Conservation (phyloP, 2,888 invertebrate species). For the Thymelicus sylvestris region DNA sequence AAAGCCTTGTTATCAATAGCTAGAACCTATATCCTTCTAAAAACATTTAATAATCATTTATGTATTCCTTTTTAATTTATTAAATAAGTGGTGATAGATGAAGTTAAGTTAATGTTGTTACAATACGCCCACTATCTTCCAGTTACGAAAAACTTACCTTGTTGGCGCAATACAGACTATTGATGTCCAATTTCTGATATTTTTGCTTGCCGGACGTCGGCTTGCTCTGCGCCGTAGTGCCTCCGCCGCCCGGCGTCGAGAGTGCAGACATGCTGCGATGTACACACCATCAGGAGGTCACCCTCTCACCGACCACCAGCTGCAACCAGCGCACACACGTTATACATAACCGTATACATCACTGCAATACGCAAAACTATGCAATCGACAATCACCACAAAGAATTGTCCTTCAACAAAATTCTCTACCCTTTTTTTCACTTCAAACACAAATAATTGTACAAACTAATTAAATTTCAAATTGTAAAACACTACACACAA, state of each 20-base stretch:
- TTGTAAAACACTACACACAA: neutral
- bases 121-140: neutral
- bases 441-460: constrained; percentile 8
- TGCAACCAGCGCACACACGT: constrained; percentile 65
- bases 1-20: neutral
- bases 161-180: constrained; percentile 96
- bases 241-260: constrained; percentile 91
- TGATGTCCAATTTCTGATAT: constrained; percentile 98
- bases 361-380: constrained; percentile 47
- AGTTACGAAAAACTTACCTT: constrained; percentile 85
- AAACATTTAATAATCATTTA: no score
- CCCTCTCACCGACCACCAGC: constrained; percentile 82
- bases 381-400: constrained; percentile 47
- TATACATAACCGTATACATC: constrained; percentile 48
- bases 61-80: neutral
- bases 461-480: neutral
- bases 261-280: constrained; percentile 98
- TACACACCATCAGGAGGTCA: constrained; percentile 92
- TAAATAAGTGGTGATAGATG: neutral
- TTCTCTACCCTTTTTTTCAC: constrained; percentile 30
- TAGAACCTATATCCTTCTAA: neutral
- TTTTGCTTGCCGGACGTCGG: constrained; percentile 93
- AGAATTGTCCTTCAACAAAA: constrained; percentile 54
- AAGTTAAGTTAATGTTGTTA: neutral
- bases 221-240: constrained; percentile 84